Evolutionary conservation across 2,888 invertebrate genomes (phyloP).

Genomic region (Podotricha telesiphe): DNA sequence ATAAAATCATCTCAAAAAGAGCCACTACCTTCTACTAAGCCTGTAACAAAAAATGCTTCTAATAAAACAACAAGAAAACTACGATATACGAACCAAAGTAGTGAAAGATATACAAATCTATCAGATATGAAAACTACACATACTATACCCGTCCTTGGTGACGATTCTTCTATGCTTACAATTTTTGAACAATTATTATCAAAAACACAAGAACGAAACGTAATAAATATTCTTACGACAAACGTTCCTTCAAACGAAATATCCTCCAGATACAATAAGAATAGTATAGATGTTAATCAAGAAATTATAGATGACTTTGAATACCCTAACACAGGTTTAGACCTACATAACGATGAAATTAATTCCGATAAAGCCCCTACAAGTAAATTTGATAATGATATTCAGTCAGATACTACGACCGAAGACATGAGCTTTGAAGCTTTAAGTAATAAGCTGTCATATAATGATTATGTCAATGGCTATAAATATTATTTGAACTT

Average conservation of each 20-base stretch:
- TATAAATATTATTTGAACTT: conserved; percentile 71
- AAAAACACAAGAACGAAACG: conserved; percentile 58
- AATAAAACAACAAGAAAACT: conserved; percentile 16
- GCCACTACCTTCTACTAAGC: conserved; percentile 1
- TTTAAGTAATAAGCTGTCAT: conserved; percentile 63
- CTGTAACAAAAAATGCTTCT: conserved; percentile 3
- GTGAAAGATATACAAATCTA: conserved; percentile 17
- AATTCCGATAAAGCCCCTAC: neutral
- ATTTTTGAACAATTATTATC: conserved; percentile 59
- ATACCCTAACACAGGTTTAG: conserved; percentile 40
- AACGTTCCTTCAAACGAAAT: neutral
- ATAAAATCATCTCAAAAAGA: conserved; percentile 17
- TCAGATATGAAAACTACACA: conserved; percentile 32
- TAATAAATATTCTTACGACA: conserved; percentile 53
- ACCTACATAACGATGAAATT: conserved; percentile 27
- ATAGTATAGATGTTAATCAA: conserved; percentile 49
- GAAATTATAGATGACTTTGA: conserved; percentile 46
- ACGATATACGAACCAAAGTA: conserved; percentile 27
- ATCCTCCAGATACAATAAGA: conserved; percentile 35
- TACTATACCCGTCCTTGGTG: conserved; percentile 47
- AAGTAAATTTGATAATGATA: neutral
- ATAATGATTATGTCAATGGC: conserved; percentile 69
- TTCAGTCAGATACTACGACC: conserved; percentile 27
- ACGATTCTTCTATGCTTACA: conserved; percentile 59
- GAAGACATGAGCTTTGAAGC: conserved; percentile 54